Percentiles rank a stretch among this genome's conserved stretches.
Conservation (phyloP, 2,113 vertebrate species). For the Perccottus glenii region DNA sequence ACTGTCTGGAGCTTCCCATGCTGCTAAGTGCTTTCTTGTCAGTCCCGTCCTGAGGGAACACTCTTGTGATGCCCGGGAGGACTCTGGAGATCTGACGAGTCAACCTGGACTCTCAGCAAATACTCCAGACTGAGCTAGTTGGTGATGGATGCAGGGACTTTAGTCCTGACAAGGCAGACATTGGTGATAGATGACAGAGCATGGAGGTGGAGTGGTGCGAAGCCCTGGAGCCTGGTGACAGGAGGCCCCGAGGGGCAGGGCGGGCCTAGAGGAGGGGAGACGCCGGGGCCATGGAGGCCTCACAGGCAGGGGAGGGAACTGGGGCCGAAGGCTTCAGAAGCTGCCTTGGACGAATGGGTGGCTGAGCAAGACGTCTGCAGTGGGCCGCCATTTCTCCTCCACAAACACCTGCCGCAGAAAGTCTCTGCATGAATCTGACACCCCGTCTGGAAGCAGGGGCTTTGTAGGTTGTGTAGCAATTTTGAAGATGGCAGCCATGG, state of each 20-base stretch:
- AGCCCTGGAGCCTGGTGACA: slow-evolving; percentile 34
- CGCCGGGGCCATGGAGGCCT: slow-evolving; percentile 25
- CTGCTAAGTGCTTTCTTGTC: slow-evolving; percentile 48
- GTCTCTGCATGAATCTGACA: slow-evolving; percentile 85
- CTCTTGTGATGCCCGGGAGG: slow-evolving; percentile 18
- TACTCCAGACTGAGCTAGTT: slow-evolving; percentile 36
- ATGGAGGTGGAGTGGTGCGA: slow-evolving; percentile 44
- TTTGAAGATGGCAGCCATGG: slow-evolving; percentile 93
- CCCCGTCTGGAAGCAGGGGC: slow-evolving; percentile 84
- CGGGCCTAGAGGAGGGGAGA: slow-evolving; percentile 41
- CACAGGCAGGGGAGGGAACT: slow-evolving; percentile 29
- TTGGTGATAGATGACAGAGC: slow-evolving; percentile 56
- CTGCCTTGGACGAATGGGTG: slow-evolving; percentile 85
- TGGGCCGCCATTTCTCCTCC: slow-evolving; percentile 90
- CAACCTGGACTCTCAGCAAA: slow-evolving; percentile 38
- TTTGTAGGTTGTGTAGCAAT: slow-evolving; percentile 92
- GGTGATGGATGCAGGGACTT: slow-evolving; percentile 37
- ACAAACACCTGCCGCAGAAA: slow-evolving; percentile 90
- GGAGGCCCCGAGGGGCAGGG: slow-evolving; percentile 27
- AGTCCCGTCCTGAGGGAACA: slow-evolving; percentile 19
- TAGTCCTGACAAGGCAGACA: slow-evolving; percentile 62
- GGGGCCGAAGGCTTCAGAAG: slow-evolving; percentile 75
- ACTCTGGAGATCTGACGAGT: slow-evolving; percentile 40
- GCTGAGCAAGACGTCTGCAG: slow-evolving; percentile 85
- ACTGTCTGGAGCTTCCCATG: slow-evolving; percentile 30